A percentile compares a stretch with the other conserved stretches of the same genome.
phyloP scores from a whole-genome alignment of 2,797 vertebrate species.

The Gambelia wislizenii region DNA sequence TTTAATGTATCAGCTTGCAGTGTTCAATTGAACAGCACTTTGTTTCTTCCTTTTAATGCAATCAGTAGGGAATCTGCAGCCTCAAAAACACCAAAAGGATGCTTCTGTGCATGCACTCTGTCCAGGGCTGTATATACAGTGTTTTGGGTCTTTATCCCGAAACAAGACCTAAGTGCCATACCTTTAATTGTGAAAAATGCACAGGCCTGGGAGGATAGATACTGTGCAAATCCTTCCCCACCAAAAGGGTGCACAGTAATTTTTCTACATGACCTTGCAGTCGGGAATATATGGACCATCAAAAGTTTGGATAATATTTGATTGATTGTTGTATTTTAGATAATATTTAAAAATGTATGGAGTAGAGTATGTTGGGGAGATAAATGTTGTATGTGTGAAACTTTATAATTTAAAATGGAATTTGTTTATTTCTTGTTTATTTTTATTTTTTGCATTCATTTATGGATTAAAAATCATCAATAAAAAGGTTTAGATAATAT shows the following conservation, averaged over 20 bases:
- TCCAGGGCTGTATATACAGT: not conserved
- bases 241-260: too few species aligned
- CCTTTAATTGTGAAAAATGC: not conserved
- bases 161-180: not conserved
- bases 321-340: too few species aligned
- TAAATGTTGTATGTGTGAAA: too few species aligned
- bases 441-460: too few species aligned
- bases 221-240: not conserved
- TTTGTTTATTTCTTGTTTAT: too few species aligned
- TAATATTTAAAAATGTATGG: too few species aligned
- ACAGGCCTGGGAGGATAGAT: too few species aligned
- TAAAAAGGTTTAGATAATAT: not conserved
- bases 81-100: not conserved
- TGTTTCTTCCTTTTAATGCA: not conserved
- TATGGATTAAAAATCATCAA: too few species aligned
- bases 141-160: not conserved
- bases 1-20: not conserved
- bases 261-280: constrained; percentile 4
- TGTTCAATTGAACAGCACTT: not conserved
- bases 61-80: not conserved
- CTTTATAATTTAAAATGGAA: too few species aligned
- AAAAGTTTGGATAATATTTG: too few species aligned
- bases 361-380: too few species aligned
- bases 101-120: not conserved
- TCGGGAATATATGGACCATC: not conserved